Conservation (phyloP, 2,797 vertebrate genomes). For the Trematomus bernacchii region DNA sequence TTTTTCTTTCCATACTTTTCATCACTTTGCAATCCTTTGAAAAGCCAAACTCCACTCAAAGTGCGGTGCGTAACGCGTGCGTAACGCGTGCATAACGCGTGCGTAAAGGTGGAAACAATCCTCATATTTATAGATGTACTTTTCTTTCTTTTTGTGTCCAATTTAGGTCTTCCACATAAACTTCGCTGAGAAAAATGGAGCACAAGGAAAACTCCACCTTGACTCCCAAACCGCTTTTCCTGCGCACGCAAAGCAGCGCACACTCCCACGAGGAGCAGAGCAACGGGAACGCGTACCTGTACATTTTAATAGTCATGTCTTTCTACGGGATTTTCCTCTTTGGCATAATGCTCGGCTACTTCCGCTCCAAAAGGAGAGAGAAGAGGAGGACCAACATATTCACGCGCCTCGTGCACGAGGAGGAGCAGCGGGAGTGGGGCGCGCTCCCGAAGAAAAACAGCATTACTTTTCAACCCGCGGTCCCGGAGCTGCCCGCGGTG, state of each 20-base stretch:
- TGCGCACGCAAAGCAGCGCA: constrained; percentile 12
- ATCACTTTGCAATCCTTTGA: background rate
- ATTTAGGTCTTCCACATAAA: background rate
- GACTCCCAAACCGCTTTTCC: constrained; percentile 52
- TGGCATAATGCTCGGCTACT: constrained; percentile 93
- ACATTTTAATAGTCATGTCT: constrained; percentile 93
- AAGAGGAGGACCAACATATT: constrained; percentile 89
- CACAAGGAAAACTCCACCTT: constrained; percentile 85
- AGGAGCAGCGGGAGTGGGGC: constrained; percentile 93
- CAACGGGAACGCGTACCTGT: constrained; percentile 90
- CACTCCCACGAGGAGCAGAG: constrained; percentile 52
- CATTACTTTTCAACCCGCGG: constrained; percentile 72
- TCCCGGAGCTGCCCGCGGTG: constrained; percentile 77
- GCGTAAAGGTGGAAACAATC: constrained; percentile 4
- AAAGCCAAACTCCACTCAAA: no score
- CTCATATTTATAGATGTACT: background rate
- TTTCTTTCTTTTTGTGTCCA: constrained; percentile 13
- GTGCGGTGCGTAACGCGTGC: constrained; percentile 26
- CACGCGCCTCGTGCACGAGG: constrained; percentile 90
- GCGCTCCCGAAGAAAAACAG: constrained; percentile 86
- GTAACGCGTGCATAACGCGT: constrained; percentile 40
- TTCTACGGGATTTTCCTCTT: constrained; percentile 95
- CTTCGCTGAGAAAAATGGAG: constrained; percentile 85
- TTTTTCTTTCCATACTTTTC: background rate
- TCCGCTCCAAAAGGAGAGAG: constrained; percentile 93